Conservation (phyloP, 2,113 vertebrate species). For the Aegotheles bennettii region DNA sequence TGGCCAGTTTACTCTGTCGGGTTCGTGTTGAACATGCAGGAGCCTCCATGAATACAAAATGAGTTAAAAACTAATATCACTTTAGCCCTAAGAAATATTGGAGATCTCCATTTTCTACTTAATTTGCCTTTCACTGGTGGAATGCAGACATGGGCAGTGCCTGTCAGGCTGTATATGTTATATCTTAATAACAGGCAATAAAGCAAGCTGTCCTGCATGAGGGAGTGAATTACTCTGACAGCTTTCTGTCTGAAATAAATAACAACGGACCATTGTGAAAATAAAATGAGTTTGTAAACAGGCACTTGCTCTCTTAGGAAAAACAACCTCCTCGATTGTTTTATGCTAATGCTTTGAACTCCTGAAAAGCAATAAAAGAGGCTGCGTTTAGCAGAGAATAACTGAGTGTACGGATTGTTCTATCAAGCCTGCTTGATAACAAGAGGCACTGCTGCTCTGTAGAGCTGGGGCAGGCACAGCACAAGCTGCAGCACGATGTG, state of each 20-base stretch:
- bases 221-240: constrained; percentile 26
- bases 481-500: not conserved
- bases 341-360: not conserved
- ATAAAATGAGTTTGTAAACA: constrained; percentile 40
- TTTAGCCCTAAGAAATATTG: constrained; percentile 38
- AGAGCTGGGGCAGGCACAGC: accelerated
- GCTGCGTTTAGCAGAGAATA: not conserved
- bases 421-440: not conserved
- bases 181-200: constrained; percentile 57
- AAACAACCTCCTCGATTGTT: constrained; percentile 18
- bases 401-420: not conserved
- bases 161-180: constrained; percentile 46
- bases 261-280: constrained; percentile 2
- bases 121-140: constrained; percentile 35
- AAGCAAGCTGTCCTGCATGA: constrained; percentile 36
- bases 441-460: not conserved
- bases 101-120: constrained; percentile 50
- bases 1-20: not conserved
- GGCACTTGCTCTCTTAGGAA: not conserved
- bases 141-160: constrained; percentile 47
- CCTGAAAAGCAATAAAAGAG: constrained; percentile 12
- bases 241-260: constrained; percentile 40
- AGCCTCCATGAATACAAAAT: constrained; percentile 26
- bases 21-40: not conserved
- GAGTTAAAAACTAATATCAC: not conserved